Base-by-base conservation (phyloP, 2,888 invertebrate species). In the Chrysodeixis includens region DNA sequence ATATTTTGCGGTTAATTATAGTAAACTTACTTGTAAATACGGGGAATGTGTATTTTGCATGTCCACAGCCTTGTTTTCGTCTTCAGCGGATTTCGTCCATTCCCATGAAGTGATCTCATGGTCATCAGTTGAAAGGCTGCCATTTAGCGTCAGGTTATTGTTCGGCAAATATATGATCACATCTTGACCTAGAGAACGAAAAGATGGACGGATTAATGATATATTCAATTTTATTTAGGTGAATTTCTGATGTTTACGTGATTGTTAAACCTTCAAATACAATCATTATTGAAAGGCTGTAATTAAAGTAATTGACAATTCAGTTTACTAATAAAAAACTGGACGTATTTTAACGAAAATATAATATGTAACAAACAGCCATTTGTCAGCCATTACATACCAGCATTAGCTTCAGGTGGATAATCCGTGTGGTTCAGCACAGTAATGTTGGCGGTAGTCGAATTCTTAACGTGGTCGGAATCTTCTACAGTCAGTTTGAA, bases 1-100 rank as follows among this genome's bases (percentile, higher is more conserved):
- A n/a, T n/a, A n/a, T n/a, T n/a, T n/a, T 6, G 26, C 26, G 26
- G 6, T 26, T 26, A 4, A 26, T 3, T 14, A n/a, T n/a, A 52
- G 46, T 53, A 12, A 49, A 62, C 63, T 32, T 83, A 94, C 94
- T 90, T 97, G 97, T 49, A 99, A 96, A 86, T 97, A 98, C 0
- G 99, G 98, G 0, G 98, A 98, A 83, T 98, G 96, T 0, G 99
- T 99, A 80, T 99, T 98, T 95, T 99, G 98, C 98, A 99, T 99
- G 86, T 99, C 99, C 10, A 98, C 99, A 0, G 98, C 98, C 87
- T 98, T 98, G 77, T 98, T 97, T 75, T 98, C 97, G 86, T 98
- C 98, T 56, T 97, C 97, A 0, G 97, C 96, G 57, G 98, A 97
- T 88, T 99, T 99, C 0, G 98, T 98, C 99, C 99, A 99, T 90